Conservation (phyloP, 1,140 invertebrate species). For the Drosophila grimshawi region DNA sequence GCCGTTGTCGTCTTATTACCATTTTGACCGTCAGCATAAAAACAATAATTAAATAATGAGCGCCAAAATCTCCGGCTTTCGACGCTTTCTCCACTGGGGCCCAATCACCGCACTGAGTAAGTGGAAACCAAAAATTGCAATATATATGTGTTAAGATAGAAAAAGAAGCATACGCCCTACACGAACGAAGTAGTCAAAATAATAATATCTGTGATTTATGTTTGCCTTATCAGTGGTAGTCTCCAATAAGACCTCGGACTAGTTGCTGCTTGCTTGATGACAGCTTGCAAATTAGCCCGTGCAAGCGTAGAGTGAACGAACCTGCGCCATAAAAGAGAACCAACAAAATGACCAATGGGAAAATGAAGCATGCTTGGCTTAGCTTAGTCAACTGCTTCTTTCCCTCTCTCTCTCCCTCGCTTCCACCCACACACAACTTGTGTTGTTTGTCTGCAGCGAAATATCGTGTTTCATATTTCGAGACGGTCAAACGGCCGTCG, state of each 20-base stretch:
- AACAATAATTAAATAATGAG: conserved; percentile 53
- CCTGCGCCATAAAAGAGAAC: conserved; percentile 30
- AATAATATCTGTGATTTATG: background rate
- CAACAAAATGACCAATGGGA: conserved; percentile 35
- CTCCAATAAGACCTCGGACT: background rate
- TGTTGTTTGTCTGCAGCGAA: conserved; percentile 36
- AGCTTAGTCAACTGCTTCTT: conserved; percentile 15
- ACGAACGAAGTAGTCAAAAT: background rate
- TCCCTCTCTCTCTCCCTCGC: background rate
- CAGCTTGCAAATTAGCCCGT: conserved; percentile 42
- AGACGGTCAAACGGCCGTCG: conserved; percentile 16
- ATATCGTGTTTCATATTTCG: conserved; percentile 58
- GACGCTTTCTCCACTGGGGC: conserved; percentile 90
- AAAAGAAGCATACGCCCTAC: conserved; percentile 2
- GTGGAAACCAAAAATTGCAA: conserved; percentile 47
- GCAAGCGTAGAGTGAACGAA: conserved; percentile 35
- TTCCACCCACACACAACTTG: conserved; percentile 22
- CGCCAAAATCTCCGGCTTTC: conserved; percentile 84
- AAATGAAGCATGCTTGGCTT: conserved; percentile 27
- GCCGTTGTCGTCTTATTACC: conserved; percentile 36
- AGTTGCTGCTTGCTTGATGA: conserved; percentile 32
- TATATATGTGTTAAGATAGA: background rate
- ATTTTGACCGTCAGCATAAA: conserved; percentile 44
- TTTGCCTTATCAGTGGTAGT: background rate
- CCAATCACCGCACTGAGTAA: conserved; percentile 91